Evolutionary conservation across 2,797 vertebrate species (phyloP).

Genomic region (Gymnoscopelus microlampas): DNA sequence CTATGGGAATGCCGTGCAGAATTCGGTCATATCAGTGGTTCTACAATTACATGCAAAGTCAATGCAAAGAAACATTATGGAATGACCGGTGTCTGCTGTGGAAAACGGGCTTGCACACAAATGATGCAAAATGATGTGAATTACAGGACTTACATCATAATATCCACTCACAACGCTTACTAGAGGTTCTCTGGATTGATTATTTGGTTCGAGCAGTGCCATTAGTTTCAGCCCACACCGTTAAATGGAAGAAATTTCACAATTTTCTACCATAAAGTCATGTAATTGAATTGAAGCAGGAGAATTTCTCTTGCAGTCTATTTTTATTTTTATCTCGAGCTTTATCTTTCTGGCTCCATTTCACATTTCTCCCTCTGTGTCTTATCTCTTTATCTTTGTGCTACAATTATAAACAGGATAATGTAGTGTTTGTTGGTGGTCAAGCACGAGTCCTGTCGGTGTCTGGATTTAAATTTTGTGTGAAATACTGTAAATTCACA

Average conservation of each 20-base stretch:
- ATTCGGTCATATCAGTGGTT: no score
- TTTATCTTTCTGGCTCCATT: conserved; percentile 2
- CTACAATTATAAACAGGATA: conserved; percentile 9
- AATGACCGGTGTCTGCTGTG: no score
- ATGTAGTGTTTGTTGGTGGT: conserved; percentile 8
- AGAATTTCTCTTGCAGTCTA: conserved; percentile 23
- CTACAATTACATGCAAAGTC: no score
- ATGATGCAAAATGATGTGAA: no score
- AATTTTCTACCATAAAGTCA: conserved; percentile 22
- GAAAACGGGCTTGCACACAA: no score
- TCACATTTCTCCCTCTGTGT: background rate
- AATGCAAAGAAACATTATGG: no score
- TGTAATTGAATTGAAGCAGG: conserved; percentile 44
- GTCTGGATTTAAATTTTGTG: conserved; percentile 37
- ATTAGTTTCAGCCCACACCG: conserved; percentile 6
- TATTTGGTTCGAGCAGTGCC: conserved; percentile 13
- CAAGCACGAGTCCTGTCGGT: conserved; percentile 36
- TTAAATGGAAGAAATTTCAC: conserved; percentile 42
- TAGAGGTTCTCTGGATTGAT: background rate
- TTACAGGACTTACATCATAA: no score
- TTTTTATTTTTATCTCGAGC: conserved; percentile 15
- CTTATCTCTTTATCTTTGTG: background rate
- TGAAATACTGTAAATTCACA: conserved; percentile 37
- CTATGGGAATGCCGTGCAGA: no score
- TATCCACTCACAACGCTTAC: no score